A percentile compares a stretch with the other conserved stretches of the same genome.
Evolutionary conservation across 2,113 vertebrate genomes (phyloP).

Genomic region (Chaenocephalus aceratus): DNA sequence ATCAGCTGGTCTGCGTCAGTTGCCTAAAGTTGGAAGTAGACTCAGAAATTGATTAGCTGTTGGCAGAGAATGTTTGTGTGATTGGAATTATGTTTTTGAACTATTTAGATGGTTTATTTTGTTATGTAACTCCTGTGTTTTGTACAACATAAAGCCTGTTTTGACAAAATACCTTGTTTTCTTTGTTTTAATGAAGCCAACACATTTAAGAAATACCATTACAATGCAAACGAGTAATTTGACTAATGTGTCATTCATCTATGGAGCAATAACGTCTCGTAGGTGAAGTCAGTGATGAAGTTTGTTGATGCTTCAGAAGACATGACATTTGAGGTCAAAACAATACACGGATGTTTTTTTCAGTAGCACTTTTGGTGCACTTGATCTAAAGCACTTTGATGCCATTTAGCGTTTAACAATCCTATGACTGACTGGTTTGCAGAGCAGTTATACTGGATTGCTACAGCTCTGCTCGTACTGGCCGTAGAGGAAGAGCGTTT

Average conservation of each 20-base stretch:
- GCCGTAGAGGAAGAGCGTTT: constrained; percentile 47
- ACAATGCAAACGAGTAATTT: background rate
- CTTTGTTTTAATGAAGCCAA: constrained; percentile 17
- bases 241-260: background rate
- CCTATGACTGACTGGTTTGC: constrained; percentile 3
- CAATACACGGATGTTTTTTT: background rate
- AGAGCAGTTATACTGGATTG: background rate
- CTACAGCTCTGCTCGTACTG: no score
- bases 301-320: background rate
- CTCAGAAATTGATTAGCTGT: constrained; percentile 1
- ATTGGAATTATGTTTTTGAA: constrained; percentile 62
- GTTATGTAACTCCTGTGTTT: constrained; percentile 76
- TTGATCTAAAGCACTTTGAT: background rate
- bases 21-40: constrained; percentile 15
- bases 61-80: constrained; percentile 43
- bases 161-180: constrained; percentile 56
- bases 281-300: background rate
- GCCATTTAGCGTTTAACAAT: background rate
- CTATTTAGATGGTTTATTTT: constrained; percentile 73
- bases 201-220: background rate
- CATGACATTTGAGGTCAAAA: no score
- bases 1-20: constrained; percentile 3
- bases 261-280: background rate
- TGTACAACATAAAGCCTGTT: constrained; percentile 81
- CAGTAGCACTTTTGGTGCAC: background rate